Base-by-base conservation (phyloP, 2,113 vertebrate genomes). In the Myanophis thanlyinensis region DNA sequence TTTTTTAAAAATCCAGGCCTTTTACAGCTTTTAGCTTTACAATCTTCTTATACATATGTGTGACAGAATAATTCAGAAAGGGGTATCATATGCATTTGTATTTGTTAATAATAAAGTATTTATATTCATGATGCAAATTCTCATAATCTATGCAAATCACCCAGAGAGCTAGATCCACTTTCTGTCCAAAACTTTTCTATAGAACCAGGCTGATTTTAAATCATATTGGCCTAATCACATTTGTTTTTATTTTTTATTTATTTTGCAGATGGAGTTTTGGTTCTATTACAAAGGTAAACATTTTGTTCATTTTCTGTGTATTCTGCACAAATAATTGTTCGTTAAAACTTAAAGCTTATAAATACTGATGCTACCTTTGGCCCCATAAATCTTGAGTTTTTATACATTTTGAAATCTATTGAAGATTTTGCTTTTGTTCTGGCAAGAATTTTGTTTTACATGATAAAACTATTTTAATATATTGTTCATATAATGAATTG, bases 261-360 rank as follows among this genome's bases (percentile, higher is more conserved):
- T 87, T 95, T 94, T 95, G 91, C 97, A 98, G 98, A 94, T 98
- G 97, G 98, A 99, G 96, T 99, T 99, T 93, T 99, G 98, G 98
- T 98, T 96, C 94, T 90, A 56, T 93, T 98, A 98, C 95, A 97
- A 93, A 93, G 97, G 98, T 98, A 95, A 95, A 98, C 80, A 9
- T 27, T 87, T 84, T 30, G 0, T 0, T 13, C 1, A 15, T 2
- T 52, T 89, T 92, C 6, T 87, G 7, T 3, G 48, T 23, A 85
- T 35, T 18, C 30, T 44, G 56, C 47, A 27, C 23, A 91, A 73
- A 51, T 35, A 22, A n/a, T 9, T 44, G 11, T 10, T 54, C 53
- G 27, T 9, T 22, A 23, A 62, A 86, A 87, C 1, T 44, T 46
- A 93, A 92, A 88, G 85, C 49, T 85, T 89, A 5, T 0, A 18